Percentiles rank a stretch among this genome's conserved stretches.
phyloP scores from a whole-genome alignment of 2,888 invertebrate genomes.

The Cecidostiba fungosa region DNA sequence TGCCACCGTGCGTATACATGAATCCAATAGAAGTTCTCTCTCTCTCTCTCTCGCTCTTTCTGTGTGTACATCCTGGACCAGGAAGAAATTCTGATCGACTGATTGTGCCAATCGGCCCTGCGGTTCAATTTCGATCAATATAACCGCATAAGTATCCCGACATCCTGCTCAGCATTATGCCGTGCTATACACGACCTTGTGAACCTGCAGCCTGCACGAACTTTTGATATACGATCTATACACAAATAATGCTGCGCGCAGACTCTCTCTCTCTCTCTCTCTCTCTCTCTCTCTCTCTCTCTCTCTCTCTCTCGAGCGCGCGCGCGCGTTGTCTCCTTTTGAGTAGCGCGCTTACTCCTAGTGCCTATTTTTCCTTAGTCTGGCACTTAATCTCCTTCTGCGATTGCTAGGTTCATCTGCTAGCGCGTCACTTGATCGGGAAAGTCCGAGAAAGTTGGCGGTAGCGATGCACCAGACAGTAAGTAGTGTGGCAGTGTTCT shows the following conservation, averaged over 20 bases:
- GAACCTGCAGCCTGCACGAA: background rate
- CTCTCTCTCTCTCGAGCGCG: background rate
- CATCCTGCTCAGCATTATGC: background rate
- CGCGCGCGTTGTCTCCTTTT: background rate
- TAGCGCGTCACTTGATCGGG: background rate
- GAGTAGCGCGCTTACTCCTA: background rate
- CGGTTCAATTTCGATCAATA: background rate
- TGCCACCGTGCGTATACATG: background rate
- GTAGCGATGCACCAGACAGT: background rate
- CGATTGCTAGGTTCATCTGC: background rate
- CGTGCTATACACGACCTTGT: background rate
- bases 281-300: background rate
- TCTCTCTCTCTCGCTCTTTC: background rate
- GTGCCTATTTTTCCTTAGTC: background rate
- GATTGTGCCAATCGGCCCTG: background rate
- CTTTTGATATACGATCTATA: slow-evolving; percentile 5
- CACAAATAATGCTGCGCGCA: too few species aligned
- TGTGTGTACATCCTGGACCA: background rate
- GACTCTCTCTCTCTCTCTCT: background rate
- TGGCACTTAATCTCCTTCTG: background rate
- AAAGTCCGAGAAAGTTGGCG: slow-evolving; percentile 22
- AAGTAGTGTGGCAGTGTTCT: background rate
- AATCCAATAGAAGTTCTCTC: background rate
- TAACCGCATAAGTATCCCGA: background rate
- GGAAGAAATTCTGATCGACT: background rate